Base-by-base conservation (phyloP, 1,140 invertebrate genomes). In the Bombus balteatus region DNA sequence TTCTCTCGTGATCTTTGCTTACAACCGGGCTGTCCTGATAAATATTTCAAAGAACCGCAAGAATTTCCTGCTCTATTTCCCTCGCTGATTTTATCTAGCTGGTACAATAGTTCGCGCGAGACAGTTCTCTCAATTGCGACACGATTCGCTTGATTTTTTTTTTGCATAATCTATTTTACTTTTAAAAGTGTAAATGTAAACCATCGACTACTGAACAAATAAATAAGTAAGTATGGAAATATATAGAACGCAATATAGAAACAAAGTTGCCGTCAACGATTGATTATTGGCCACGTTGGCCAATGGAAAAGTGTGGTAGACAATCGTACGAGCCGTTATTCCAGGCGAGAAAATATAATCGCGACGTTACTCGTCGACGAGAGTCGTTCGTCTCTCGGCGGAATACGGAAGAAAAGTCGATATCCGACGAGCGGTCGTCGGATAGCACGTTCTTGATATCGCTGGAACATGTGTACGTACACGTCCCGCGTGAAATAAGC, bases 331-430 rank as follows among this genome's bases (percentile, higher is more conserved):
- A 83, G 62, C 72, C 81, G 87, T 87, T 91, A 80, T 75, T 82
- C 68, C 70, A 85, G 80, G 81, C 87, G 89, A 91, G 89, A 87
- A 91, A 91, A 91, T 91, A 91, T 91, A 91, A 91, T 91, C 89
- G 90, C 71, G 83, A 89, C 85, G 71, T 91, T 87, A 53, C 85
- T 89, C 59, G 77, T 71, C 71, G 72, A 73, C 39, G 62, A 62
- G 74, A 81, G 89, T 82, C 87, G 71, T 88, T 86, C 88, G 87
- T 91, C 78, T 88, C 87, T 37, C 57, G 47, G 37, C 39, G 76
- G 79, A 81, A 68, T 68, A 68, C 68, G 71, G 79, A 87, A 74
- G 81, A 74, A 82, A 89, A 90, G 87, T 90, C 89, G 89, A 90
- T 90, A 91, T 90, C 82, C 85, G 85, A 75, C 53, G 43, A 57